Percentiles rank a stretch among this genome's conserved stretches.
Evolutionary conservation across 2,888 invertebrate species (phyloP).

Genomic region (Drosophila infuscata): DNA sequence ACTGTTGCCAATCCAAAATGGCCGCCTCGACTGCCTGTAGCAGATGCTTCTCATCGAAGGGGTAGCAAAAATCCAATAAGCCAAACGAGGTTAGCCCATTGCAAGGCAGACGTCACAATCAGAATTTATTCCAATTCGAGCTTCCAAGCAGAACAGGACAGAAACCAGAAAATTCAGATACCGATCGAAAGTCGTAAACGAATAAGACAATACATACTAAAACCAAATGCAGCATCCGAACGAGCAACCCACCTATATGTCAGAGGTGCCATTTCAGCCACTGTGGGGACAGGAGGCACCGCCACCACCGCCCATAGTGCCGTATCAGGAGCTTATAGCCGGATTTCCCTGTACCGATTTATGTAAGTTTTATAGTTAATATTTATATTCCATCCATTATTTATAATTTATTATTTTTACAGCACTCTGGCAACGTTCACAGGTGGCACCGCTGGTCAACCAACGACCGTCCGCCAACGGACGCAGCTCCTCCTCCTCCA

Average conservation of each 20-base stretch:
- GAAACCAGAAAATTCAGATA: constrained; percentile 32
- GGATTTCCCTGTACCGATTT: constrained; percentile 89
- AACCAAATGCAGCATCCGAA: constrained; percentile 83
- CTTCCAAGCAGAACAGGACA: constrained; percentile 76
- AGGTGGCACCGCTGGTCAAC: constrained; percentile 86
- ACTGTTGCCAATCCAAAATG: constrained; percentile 81
- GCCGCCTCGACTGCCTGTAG: constrained; percentile 45
- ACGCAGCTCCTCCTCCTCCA: constrained; percentile 74
- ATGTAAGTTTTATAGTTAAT: constrained; percentile 82
- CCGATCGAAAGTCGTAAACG: constrained; percentile 17
- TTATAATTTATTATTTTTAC: constrained; percentile 15
- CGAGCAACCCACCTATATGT: constrained; percentile 83
- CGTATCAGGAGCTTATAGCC: constrained; percentile 90
- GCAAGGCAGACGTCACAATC: constrained; percentile 34
- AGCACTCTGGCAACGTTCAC: constrained; percentile 87
- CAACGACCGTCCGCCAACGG: constrained; percentile 76
- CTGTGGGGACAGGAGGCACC: constrained; percentile 85
- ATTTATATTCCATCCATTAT: background rate
- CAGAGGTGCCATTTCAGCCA: constrained; percentile 85
- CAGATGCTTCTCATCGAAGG: constrained; percentile 45
- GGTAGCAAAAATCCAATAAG: constrained; percentile 73
- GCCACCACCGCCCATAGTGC: constrained; percentile 87
- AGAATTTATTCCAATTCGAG: constrained; percentile 63
- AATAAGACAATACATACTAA: constrained; percentile 12
- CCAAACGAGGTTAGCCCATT: constrained; percentile 21